Conservation (phyloP, 2,888 invertebrate genomes). For the Schizaphis graminum region DNA sequence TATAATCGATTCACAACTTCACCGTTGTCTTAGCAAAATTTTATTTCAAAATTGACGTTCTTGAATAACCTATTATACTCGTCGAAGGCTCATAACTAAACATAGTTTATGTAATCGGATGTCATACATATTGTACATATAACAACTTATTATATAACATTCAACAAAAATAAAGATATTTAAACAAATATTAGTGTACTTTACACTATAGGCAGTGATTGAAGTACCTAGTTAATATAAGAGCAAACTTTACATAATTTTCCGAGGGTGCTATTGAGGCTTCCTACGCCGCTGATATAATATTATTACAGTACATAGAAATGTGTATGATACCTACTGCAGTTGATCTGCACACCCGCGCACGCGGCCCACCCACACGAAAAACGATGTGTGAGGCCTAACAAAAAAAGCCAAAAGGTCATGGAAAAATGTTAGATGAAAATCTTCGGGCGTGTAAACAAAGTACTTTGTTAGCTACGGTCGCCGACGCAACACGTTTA, state of each 20-base stretch:
- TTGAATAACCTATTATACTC: not conserved
- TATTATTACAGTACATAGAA: not conserved
- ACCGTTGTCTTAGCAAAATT: not conserved
- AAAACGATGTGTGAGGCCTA: not conserved
- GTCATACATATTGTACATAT: not conserved
- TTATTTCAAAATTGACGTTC: not conserved
- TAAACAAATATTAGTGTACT: not conserved
- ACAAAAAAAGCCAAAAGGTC: not conserved
- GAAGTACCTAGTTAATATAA: not conserved
- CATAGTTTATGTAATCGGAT: not conserved
- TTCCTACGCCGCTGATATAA: not conserved
- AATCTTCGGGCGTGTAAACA: slow-evolving; percentile 23
- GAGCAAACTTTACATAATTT: not conserved
- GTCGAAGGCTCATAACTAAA: not conserved
- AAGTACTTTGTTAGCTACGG: not conserved
- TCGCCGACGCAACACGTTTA: not conserved
- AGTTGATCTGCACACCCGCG: not conserved
- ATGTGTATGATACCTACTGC: not conserved
- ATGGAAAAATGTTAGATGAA: not conserved
- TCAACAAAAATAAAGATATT: not conserved
- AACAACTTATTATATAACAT: not conserved
- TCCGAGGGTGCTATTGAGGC: not conserved
- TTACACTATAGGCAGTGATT: not conserved
- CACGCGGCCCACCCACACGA: not conserved
- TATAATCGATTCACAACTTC: not conserved